Percentiles rank a stretch among this genome's conserved stretches.
Conservation (phyloP, 2,888 invertebrate species). For the Drosophila greeni region DNA sequence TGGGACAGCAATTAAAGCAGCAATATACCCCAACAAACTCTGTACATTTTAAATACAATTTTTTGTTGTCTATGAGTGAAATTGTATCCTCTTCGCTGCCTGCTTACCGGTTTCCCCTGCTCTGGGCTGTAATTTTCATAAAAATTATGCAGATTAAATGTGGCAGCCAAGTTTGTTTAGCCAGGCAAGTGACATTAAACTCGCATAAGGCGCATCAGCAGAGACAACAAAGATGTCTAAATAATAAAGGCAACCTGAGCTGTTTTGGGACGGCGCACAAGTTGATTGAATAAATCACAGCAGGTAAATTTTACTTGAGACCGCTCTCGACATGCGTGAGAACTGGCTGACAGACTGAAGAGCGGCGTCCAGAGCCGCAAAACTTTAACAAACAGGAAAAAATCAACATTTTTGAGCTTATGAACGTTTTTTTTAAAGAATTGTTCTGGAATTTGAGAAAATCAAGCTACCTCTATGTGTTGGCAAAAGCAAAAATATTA, state of each 20-base stretch:
- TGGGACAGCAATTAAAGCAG: slow-evolving; percentile 50
- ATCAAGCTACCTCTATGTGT: neutral
- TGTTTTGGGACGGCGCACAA: slow-evolving; percentile 55
- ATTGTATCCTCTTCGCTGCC: neutral
- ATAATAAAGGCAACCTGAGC: slow-evolving; percentile 65
- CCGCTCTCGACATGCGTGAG: slow-evolving; percentile 37
- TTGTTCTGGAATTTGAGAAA: neutral
- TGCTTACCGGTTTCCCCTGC: slow-evolving; percentile 8
- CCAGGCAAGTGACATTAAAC: slow-evolving; percentile 65
- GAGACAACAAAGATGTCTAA: slow-evolving; percentile 57
- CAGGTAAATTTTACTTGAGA: slow-evolving; percentile 48
- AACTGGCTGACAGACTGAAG: slow-evolving; percentile 21
- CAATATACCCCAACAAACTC: slow-evolving; percentile 20
- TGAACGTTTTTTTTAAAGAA: no score
- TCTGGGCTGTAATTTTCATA: slow-evolving; percentile 51
- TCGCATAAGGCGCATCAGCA: slow-evolving; percentile 56
- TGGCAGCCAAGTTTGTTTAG: slow-evolving; percentile 58
- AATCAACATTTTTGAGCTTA: neutral
- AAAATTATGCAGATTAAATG: slow-evolving; percentile 73
- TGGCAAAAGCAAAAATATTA: no score
- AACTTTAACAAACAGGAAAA: neutral
- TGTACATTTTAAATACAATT: slow-evolving; percentile 9
- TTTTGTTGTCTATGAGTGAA: slow-evolving; percentile 7
- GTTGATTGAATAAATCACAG: slow-evolving; percentile 71
- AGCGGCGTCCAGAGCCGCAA: neutral